Conservation (phyloP, 30 jellyfish, hydroid and myxozoan genomes). For the Aurelia aurita region DNA sequence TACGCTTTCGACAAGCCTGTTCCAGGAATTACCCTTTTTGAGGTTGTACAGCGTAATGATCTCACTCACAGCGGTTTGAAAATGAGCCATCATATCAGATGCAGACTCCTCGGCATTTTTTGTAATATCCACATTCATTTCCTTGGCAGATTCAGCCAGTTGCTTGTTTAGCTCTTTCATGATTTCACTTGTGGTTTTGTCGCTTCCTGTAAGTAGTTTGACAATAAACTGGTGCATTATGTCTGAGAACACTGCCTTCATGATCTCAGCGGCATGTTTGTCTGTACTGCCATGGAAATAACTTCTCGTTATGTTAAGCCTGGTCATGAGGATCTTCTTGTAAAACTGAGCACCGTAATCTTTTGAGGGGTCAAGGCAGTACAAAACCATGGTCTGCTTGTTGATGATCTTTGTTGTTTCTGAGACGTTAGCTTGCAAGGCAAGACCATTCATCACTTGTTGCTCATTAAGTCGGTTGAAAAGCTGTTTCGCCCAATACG, state of each 20-base stretch:
- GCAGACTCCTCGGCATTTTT: conserved; percentile 30
- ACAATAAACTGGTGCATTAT: conserved; percentile 44
- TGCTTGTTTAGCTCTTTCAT: conserved; percentile 10
- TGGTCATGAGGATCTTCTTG: conserved; percentile 38
- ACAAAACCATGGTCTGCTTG: conserved; percentile 68
- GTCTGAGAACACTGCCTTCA: conserved; percentile 41
- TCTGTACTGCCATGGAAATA: conserved; percentile 30
- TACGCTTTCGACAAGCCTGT: conserved; percentile 12
- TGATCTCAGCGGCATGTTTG: conserved; percentile 6
- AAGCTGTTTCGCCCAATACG: conserved; percentile 66
- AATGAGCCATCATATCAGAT: conserved; percentile 18
- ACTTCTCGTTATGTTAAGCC: conserved; percentile 38
- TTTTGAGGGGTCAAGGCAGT: conserved; percentile 40
- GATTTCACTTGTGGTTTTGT: conserved; percentile 36
- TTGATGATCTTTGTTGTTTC: conserved; percentile 45
- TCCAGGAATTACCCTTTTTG: conserved; percentile 40
- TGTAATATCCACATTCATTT: conserved; percentile 28
- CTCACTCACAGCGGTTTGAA: not conserved
- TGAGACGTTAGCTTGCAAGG: conserved; percentile 29
- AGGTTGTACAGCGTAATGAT: not conserved
- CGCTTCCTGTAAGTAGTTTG: conserved; percentile 39
- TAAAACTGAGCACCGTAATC: conserved; percentile 56
- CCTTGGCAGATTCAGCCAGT: conserved; percentile 39
- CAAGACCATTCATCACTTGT: conserved; percentile 43
- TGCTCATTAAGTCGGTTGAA: conserved; percentile 44